Evolutionary conservation across 2,797 vertebrate genomes (phyloP).

Genomic region (Sebastes miniatus): DNA sequence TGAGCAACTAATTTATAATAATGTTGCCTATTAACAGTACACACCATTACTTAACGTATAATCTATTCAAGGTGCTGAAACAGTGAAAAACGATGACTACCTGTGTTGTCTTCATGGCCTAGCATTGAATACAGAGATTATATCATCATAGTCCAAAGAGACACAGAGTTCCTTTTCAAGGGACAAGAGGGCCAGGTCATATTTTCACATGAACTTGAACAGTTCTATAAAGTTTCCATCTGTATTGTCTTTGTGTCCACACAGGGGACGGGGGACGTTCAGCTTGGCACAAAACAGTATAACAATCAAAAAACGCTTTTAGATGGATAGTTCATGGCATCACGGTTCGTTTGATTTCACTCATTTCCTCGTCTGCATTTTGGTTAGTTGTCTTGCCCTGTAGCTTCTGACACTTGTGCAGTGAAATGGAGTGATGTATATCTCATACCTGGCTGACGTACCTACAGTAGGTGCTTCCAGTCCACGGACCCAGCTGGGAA

Average conservation of each 20-base stretch:
- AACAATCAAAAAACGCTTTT: background rate
- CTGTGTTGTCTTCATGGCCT: background rate
- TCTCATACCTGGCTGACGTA: background rate
- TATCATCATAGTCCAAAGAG: background rate
- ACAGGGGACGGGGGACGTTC: background rate
- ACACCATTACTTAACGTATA: no score
- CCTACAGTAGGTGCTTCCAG: background rate
- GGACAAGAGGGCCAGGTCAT: background rate
- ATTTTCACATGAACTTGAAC: background rate
- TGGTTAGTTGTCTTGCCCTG: background rate
- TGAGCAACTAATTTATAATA: no score
- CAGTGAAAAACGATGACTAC: background rate
- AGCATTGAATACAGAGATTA: background rate
- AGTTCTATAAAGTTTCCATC: background rate
- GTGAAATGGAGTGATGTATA: background rate
- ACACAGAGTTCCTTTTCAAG: background rate
- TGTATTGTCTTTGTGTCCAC: background rate
- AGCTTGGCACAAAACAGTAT: background rate
- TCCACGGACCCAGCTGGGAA: background rate
- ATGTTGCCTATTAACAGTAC: no score
- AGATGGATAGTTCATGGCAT: background rate
- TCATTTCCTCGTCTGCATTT: background rate
- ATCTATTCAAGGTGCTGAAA: background rate
- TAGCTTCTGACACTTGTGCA: background rate
- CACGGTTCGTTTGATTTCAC: fast-evolving